These are phyloP conservation scores for Resseliella maxima DNA, from an alignment of 2,888 invertebrate species.

Conservation along the genomic window DNA sequence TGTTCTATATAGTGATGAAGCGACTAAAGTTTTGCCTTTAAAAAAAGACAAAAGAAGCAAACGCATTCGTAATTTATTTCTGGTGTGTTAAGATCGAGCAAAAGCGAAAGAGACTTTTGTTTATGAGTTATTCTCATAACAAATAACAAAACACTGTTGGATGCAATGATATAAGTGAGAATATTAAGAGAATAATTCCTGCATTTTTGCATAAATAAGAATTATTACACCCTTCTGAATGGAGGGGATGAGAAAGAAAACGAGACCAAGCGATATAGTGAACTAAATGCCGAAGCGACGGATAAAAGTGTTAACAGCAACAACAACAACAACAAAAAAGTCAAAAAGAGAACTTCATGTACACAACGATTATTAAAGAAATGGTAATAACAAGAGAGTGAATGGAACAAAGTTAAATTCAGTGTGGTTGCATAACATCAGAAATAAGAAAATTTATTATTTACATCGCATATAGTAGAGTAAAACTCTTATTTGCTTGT, in stretches of 20 bases:
- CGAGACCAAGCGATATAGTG: background rate
- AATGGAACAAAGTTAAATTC: background rate
- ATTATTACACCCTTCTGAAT: constrained; percentile 54
- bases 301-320: background rate
- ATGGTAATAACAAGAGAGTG: background rate
- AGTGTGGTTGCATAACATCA: constrained; percentile 47
- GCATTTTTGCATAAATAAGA: constrained; percentile 54
- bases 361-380: constrained; percentile 28
- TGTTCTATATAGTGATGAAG: background rate
- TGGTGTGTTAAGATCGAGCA: constrained; percentile 11
- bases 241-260: background rate
- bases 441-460: constrained; percentile 47
- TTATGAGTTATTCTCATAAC: background rate
- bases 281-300: background rate
- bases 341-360: constrained; percentile 42
- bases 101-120: background rate
- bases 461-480: background rate
- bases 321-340: background rate
- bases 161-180: constrained; percentile 40
- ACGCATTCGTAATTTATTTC: constrained; percentile 25
- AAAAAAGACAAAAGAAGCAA: background rate
- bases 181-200: constrained; percentile 49
- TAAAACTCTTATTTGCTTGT: constrained; percentile 3
- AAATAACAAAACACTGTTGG: constrained; percentile 41
- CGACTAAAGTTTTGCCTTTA: background rate